Base-by-base conservation (phyloP, 2,888 invertebrate genomes). In the Melanargia galathea region DNA sequence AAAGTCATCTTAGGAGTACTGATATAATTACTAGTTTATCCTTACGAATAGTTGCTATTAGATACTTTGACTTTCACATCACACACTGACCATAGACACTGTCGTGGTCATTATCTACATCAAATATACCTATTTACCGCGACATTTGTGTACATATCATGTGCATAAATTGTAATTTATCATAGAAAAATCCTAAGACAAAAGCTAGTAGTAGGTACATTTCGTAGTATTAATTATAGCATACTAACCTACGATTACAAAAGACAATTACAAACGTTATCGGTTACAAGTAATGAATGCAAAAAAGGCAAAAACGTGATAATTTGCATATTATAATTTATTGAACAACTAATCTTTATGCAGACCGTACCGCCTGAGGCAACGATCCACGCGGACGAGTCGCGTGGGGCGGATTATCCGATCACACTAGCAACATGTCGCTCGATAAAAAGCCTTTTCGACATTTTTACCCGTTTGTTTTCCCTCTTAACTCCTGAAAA, bases 291-390 rank as follows among this genome's bases (percentile, higher is more conserved):
- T 52, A 52, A 52, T 58, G 24, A 30, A 58, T 56, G 46, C 20
- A 48, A 48, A 58, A 45, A 58, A 58, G n/a, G 20, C 6, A 20
- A 22, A 48, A 43, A 7, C 30, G 35, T 48, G 33, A 20, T 48
- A 35, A 51, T 56, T 62, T 57, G 24, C 43, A 57, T 62, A 38
- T 33, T 20, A 51, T 16, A 49, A 51, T 57, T 38, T 51, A 51
- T 24, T 43, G 22, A 16, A 18, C 33, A 11, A 57, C 52, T 63
- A 58, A 58, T 58, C 49, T 63, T 60, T 52, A 58, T 60, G 60
- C 67, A 20, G 67, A 58, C 60, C 20, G 64, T 67, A 67, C 49
- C 38, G 62, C 67, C 49, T 52, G 57, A 62, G 62, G 67, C 62
- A 40, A 33, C 62, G 57, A 49, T 16, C 8, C 18, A 46, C 40